phyloP scores from a whole-genome alignment of 2,888 invertebrate species.

The Eupithecia centaureata region DNA sequence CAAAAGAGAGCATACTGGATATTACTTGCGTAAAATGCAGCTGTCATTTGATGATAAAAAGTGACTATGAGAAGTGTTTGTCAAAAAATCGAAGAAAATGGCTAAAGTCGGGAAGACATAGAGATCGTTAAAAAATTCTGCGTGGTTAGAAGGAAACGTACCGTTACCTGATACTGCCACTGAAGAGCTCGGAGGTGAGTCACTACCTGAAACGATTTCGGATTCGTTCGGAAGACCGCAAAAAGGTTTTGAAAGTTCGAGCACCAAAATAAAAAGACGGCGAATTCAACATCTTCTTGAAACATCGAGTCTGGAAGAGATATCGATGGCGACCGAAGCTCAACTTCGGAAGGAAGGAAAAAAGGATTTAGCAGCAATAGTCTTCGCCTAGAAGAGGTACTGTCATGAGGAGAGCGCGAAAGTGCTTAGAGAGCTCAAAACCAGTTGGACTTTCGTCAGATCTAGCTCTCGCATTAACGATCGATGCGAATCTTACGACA shows the following conservation, averaged over 20 bases:
- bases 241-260: conserved; percentile 16
- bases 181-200: conserved; percentile 13
- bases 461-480: no score
- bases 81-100: no score
- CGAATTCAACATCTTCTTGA: conserved; percentile 3
- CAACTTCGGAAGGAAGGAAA: conserved; percentile 1
- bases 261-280: conserved; percentile 12
- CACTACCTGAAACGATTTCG: conserved; percentile 11
- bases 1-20: no score
- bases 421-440: no score
- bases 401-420: no score
- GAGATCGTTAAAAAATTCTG: conserved; percentile 6
- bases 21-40: no score
- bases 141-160: conserved; percentile 17
- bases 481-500: no score
- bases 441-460: no score
- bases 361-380: not conserved
- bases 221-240: conserved; percentile 12
- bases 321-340: not conserved
- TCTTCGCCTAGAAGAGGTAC: no score
- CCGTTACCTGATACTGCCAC: conserved; percentile 12
- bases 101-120: not conserved
- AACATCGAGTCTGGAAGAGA: not conserved
- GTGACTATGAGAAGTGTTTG: no score
- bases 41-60: no score